Conservation (phyloP, 2,113 vertebrate genomes). For the Microcebus ravelobensis region DNA sequence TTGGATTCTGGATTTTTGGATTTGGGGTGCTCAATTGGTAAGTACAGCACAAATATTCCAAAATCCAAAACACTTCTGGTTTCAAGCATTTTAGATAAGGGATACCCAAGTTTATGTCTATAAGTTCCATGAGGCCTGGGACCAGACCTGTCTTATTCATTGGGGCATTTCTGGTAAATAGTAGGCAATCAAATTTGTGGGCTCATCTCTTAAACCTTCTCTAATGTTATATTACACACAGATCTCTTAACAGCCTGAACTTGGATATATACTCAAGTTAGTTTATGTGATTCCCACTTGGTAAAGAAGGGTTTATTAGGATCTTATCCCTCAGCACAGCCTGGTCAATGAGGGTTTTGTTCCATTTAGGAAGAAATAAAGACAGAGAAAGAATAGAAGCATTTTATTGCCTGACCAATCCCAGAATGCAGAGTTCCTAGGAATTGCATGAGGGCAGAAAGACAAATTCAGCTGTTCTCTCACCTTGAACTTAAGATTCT, state of each 20-base stretch:
- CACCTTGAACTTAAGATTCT: neutral
- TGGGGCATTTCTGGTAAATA: neutral
- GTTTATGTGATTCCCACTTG: neutral
- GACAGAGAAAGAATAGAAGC: neutral
- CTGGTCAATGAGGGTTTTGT: neutral
- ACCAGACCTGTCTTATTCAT: neutral
- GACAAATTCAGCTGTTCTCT: neutral
- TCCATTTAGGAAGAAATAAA: conserved; percentile 8
- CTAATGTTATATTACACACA: neutral
- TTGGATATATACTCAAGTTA: neutral
- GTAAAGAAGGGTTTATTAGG: neutral
- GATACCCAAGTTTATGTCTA: neutral
- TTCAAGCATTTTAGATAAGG: neutral
- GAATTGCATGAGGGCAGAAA: neutral
- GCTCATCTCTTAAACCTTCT: neutral
- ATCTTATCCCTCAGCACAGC: neutral
- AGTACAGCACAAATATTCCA: neutral
- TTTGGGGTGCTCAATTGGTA: neutral
- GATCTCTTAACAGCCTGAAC: neutral
- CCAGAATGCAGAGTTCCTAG: neutral
- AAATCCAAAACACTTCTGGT: neutral
- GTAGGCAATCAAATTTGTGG: neutral
- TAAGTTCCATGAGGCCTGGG: neutral
- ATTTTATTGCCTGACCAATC: conserved; percentile 41
- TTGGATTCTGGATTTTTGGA: neutral